These are phyloP conservation scores for Urocyon cinereoargenteus DNA, from an alignment of 2,797 vertebrate species.

Conservation along the genomic window DNA sequence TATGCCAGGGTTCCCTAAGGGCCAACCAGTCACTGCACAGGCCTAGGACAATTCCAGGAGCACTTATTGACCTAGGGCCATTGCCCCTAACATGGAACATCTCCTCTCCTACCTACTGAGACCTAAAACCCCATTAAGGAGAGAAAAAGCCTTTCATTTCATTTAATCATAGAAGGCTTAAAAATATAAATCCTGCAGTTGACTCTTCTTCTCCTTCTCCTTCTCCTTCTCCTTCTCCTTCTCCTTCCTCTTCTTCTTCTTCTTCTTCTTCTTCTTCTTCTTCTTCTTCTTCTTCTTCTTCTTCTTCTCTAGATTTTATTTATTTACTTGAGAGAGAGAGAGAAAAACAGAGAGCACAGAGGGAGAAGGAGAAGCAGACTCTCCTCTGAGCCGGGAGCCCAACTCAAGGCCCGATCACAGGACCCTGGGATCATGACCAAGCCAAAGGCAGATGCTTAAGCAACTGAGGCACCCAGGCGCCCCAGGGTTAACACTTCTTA, in stretches of 20 bases:
- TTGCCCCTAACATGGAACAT: not conserved
- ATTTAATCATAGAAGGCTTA: not conserved
- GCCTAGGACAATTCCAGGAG: not conserved
- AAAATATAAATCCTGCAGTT: not conserved
- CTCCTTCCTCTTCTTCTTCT: not conserved
- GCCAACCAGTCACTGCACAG: not conserved
- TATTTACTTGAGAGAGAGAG: not conserved
- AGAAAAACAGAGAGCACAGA: not conserved
- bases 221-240: too few species aligned
- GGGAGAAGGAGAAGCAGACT: not conserved
- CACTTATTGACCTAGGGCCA: not conserved
- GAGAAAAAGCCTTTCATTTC: constrained; percentile 23
- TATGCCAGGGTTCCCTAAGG: not conserved
- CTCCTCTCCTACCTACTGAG: not conserved
- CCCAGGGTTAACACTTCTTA: too few species aligned
- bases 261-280: not conserved
- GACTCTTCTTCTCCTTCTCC: too few species aligned
- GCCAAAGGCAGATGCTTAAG: not conserved
- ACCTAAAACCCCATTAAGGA: not conserved
- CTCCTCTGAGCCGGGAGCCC: not conserved
- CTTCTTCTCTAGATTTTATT: not conserved
- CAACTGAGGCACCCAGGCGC: not conserved
- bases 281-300: too few species aligned
- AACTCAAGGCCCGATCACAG: rapidly evolving
- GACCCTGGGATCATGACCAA: not conserved